Evolutionary conservation across 1,140 invertebrate genomes (phyloP), one percentile per base, ranked within the genome.

Genomic region (Drosophila bocki): DNA sequence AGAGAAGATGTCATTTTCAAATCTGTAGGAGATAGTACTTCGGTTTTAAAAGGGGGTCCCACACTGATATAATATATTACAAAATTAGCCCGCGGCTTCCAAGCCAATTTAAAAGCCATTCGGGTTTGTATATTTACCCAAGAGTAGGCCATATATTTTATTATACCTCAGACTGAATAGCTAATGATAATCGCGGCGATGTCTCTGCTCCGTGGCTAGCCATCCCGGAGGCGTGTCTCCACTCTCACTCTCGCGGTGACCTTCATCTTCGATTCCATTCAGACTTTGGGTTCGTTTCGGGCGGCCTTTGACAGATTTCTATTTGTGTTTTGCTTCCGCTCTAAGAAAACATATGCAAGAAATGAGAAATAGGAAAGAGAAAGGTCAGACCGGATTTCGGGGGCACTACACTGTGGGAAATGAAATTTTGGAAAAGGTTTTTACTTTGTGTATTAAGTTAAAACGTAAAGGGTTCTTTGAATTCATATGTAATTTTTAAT

Each of bases 291-390:
- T n/a, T 15, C 22, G 22, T 48, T 58, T 7, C 26, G 26, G 56
- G 32, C 7, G 60, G 32, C 15, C 32, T 64, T 68, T 56, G 67
- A 58, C 53, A 41, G 51, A 15, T 72, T 72, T 72, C 45, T 39
- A 59, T 72, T 59, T 71, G 22, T 71, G 17, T 59, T 59, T 29
- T 35, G 65, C 65, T 71, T 72, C 69, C 69, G 69, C 69, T 48
- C 68, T 47, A 11, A 48, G 42, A 41, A 67, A 39, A 58, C 48
- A 51, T 2, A n/a, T 26, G 13, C 26, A 26, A 48, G 26, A 11
- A 17, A 13, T 13, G 7, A 9, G 17, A 44, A 11, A 50, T 50
- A 17, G 15, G 15, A 33, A 53, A 61, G 37, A 60, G 54, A 72
- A 71, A 71, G 69, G 44, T 15, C 51, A 26, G 42, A 41, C 41